phyloP scores from a whole-genome alignment of 2,113 vertebrate genomes.

The Upupa epops region DNA sequence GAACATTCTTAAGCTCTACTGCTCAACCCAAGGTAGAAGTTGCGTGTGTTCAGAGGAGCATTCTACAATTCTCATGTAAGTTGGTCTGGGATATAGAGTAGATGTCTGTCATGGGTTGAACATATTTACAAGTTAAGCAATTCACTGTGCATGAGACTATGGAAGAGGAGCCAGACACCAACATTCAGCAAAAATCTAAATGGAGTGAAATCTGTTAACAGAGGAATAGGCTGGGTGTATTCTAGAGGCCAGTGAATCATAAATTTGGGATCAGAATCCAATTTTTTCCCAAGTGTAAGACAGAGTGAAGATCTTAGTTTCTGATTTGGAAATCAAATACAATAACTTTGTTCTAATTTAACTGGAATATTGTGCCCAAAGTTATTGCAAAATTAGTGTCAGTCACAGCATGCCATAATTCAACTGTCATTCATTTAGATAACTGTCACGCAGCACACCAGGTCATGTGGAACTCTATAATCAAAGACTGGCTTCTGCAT shows the following conservation, averaged over 20 bases:
- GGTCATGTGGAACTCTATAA: neutral
- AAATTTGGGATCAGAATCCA: neutral
- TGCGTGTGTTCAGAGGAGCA: neutral
- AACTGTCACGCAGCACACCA: constrained; percentile 25
- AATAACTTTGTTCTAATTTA: constrained; percentile 38
- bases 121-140: constrained; percentile 12
- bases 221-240: neutral
- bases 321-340: constrained; percentile 18
- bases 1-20: neutral
- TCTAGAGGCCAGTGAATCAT: constrained; percentile 7
- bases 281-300: neutral
- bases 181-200: neutral
- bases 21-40: neutral
- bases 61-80: neutral
- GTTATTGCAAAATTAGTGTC: constrained; percentile 30
- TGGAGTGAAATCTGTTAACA: neutral
- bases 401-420: constrained; percentile 10
- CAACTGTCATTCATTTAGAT: constrained; percentile 41
- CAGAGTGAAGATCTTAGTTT: neutral
- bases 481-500: neutral
- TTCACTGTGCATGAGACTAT: neutral
- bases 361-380: neutral
- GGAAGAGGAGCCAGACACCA: constrained; percentile 14
- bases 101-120: neutral
- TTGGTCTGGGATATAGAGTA: neutral